Evolutionary conservation across 2,797 vertebrate genomes (phyloP).

Genomic region (Ciconia nigra): DNA sequence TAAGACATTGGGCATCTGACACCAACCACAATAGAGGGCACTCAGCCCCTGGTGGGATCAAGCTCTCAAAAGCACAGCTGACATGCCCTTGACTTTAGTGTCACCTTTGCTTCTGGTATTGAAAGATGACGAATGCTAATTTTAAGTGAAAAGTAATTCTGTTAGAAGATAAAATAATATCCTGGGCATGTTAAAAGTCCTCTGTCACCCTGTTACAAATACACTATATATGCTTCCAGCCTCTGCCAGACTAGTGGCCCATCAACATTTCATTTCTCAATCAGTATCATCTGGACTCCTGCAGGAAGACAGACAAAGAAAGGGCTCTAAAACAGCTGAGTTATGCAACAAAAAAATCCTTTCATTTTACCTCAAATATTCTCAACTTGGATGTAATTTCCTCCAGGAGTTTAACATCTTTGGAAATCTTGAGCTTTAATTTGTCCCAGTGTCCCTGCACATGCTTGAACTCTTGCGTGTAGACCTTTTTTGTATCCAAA

Average conservation of each 20-base stretch:
- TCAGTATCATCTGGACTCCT: not conserved
- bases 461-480: conserved; percentile 82
- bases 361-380: conserved; percentile 82
- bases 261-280: not conserved
- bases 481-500: conserved; percentile 65
- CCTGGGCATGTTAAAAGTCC: not conserved
- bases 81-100: not conserved
- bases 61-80: not conserved
- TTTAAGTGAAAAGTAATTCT: not conserved
- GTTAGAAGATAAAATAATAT: not conserved
- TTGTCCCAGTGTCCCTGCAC: conserved; percentile 82
- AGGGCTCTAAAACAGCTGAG: not conserved
- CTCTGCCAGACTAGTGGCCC: not conserved
- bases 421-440: conserved; percentile 79
- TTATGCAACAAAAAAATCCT: not conserved
- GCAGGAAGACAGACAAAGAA: not conserved
- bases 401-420: conserved; percentile 83
- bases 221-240: not conserved
- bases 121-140: not conserved
- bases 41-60: not conserved
- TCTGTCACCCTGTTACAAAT: not conserved
- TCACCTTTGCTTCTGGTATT: not conserved
- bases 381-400: conserved; percentile 71
- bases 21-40: not conserved
- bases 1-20: not conserved